Base-by-base conservation (phyloP, 2,888 invertebrate species). In the Chorisops tibialis region DNA sequence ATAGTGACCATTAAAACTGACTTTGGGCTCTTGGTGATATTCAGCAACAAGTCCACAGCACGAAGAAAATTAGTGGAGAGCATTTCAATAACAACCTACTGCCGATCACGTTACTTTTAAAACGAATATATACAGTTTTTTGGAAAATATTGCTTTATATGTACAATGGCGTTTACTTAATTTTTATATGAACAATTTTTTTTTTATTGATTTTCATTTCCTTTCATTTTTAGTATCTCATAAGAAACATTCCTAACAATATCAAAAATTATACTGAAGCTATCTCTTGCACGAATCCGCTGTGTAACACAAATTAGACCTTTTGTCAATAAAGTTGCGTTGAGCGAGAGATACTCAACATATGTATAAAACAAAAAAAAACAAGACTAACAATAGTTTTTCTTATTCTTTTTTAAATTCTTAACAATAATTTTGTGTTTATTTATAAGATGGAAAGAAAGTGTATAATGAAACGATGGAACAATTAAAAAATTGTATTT, bases 21-120 rank as follows among this genome's bases (percentile, higher is more conserved):
- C 35, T 43, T 50, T 39, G 24, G 63, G 56, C 49, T 52, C 51
- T 66, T 68, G 68, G 67, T 68, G 68, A 68, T 68, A 68, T 68
- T 68, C 68, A 68, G 65, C 67, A 68, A 63, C 19, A 49, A 65
- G 67, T 51, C 37, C 59, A 43, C 56, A 45, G 35, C 12, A 43
- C 19, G 22, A 35, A 30, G 56, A 56, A 30, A 43, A 45, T 45
- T 56, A 30, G 30, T 30, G 30, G 30, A 30, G 9, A 30, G 30
- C 47, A 45, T n/a, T 9, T 18, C n/a, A 41, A n/a, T 30, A 56
- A 45, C 22, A 9, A 54, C 21, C 21, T 39, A 56, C 56, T 56
- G 56, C 56, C 56, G 56, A 56, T 30, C 19, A 45, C 35, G 43
- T 30, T 56, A 43, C 43, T 43, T 24, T 43, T 24, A 56, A 45